phyloP scores from a whole-genome alignment of 2,113 vertebrate species.

The Baryphthengus martii region DNA sequence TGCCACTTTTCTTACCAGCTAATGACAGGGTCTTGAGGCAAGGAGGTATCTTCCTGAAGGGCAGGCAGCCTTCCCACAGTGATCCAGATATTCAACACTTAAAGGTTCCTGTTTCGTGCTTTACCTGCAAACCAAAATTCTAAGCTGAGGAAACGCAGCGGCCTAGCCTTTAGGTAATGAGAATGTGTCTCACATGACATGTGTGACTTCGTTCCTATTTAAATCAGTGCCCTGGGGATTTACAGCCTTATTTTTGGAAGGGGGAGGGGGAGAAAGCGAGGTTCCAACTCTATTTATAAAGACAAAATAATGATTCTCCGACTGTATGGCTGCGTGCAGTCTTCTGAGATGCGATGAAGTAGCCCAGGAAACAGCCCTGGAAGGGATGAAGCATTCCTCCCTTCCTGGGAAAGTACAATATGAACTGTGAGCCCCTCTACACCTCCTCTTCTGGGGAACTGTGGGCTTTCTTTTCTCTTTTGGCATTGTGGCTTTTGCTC shows the following conservation, averaged over 20 bases:
- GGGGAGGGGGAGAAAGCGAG: neutral
- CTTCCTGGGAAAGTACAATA: neutral
- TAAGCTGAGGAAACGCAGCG: neutral
- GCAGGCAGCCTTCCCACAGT: neutral
- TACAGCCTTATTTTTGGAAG: constrained; percentile 52
- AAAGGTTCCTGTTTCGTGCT: neutral
- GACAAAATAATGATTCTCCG: neutral
- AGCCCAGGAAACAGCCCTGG: neutral
- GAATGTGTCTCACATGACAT: neutral
- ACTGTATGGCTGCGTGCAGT: neutral
- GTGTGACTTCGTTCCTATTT: constrained; percentile 4
- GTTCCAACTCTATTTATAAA: constrained; percentile 32
- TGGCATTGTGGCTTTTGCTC: neutral
- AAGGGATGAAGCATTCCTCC: neutral
- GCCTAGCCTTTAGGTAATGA: neutral
- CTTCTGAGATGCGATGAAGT: neutral
- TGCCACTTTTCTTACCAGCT: too few species aligned
- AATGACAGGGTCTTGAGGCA: too few species aligned
- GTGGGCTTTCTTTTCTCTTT: neutral
- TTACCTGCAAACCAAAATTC: neutral
- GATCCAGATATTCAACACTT: accelerated
- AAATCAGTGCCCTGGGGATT: constrained; percentile 25
- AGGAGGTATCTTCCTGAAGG: neutral
- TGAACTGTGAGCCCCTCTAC: neutral
- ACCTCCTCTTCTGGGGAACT: neutral